phyloP scores from a whole-genome alignment of 2,797 vertebrate species.

The Pseudomugil gertrudae region DNA sequence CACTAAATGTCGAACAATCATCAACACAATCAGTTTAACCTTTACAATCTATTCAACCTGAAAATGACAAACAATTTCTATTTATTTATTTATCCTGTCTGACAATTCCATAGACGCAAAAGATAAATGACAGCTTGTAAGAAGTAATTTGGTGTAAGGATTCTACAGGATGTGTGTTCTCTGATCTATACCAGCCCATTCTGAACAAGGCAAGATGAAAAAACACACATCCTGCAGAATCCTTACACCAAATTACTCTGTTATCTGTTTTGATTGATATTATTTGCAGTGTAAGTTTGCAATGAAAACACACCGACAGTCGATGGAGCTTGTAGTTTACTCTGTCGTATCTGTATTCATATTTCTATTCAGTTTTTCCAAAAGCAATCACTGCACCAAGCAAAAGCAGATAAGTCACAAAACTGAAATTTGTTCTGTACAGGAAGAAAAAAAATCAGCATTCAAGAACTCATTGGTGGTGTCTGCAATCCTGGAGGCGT shows the following conservation, averaged over 20 bases:
- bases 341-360: conserved; percentile 36
- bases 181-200: no score
- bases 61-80: not conserved
- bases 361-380: conserved; percentile 44
- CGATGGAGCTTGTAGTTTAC: conserved; percentile 16
- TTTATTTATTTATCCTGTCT: not conserved
- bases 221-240: not conserved
- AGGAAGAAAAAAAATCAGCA: conserved; percentile 28
- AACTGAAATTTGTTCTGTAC: conserved; percentile 30
- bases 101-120: not conserved
- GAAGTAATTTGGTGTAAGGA: not conserved
- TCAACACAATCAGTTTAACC: not conserved
- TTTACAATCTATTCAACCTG: not conserved
- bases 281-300: conserved; percentile 16
- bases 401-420: conserved; percentile 47
- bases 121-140: not conserved
- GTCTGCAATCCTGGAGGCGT: conserved; percentile 54
- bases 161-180: not conserved
- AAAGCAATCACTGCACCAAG: conserved; percentile 35
- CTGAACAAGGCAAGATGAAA: not conserved
- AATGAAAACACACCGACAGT: conserved; percentile 23
- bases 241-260: not conserved
- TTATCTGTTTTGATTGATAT: conserved; percentile 17
- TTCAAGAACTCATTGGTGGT: conserved; percentile 55
- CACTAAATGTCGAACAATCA: not conserved